A percentile compares a stretch with the other conserved stretches of the same genome.
Conservation (phyloP, 2,888 invertebrate genomes). For the Leistus spinibarbis region DNA sequence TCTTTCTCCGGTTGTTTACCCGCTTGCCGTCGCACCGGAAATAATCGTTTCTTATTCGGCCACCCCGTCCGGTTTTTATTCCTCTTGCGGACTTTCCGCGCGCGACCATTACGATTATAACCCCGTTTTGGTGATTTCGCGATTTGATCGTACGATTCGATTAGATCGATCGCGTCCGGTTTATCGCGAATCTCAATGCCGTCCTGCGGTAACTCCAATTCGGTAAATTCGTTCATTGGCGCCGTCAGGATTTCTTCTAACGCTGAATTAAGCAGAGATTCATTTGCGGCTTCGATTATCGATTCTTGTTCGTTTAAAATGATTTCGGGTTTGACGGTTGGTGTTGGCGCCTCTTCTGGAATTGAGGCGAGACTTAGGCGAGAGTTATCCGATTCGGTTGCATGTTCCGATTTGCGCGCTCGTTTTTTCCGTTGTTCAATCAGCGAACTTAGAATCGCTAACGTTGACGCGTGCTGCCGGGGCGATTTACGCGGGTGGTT, state of each 20-base stretch:
- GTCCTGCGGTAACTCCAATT: conserved; percentile 49
- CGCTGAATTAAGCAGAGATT: conserved; percentile 12
- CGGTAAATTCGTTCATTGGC: conserved; percentile 41
- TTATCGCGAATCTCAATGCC: conserved; percentile 50
- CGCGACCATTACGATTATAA: conserved; percentile 22
- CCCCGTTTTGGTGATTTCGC: too few relatives aligned
- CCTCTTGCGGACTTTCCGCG: conserved; percentile 55
- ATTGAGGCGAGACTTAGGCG: conserved; percentile 45
- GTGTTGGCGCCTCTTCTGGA: conserved; percentile 44
- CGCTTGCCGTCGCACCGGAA: conserved; percentile 50
- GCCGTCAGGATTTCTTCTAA: conserved; percentile 40
- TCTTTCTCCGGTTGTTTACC: conserved; percentile 50
- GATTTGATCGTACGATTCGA: conserved; percentile 55
- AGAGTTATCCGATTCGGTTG: conserved; percentile 42
- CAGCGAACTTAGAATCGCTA: conserved; percentile 78
- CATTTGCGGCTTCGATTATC: neutral
- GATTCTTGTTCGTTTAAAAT: conserved; percentile 11
- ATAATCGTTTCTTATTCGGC: conserved; percentile 66
- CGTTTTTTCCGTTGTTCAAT: conserved; percentile 62
- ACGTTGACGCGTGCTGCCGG: conserved; percentile 84
- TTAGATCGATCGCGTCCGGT: conserved; percentile 50
- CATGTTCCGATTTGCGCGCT: conserved; percentile 50
- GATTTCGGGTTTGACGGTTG: neutral
- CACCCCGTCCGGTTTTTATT: conserved; percentile 83
- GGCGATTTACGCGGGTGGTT: conserved; percentile 80